Base-by-base conservation (phyloP, 2,888 invertebrate genomes). In the Lycophotia porphyrea region DNA sequence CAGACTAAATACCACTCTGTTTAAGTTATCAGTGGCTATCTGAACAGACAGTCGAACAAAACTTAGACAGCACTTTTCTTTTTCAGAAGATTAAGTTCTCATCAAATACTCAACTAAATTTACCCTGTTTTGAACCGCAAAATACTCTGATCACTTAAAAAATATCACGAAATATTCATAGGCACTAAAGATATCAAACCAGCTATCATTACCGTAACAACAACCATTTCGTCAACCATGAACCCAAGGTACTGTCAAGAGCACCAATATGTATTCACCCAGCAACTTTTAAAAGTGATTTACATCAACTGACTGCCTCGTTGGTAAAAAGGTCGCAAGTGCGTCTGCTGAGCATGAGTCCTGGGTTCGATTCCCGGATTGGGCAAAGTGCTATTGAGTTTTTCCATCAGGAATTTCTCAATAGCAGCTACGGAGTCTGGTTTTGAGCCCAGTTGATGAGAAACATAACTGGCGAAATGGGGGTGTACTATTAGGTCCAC, bases 141-240 rank as follows among this genome's bases (percentile, higher is more conserved):
- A 74, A 47, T 42, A 74, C 9, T 2, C 5, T 0, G 5, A 34
- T 78, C 58, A 44, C 42, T 65, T 69, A 60, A 69, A 78, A 76
- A 78, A 47, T 49, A 34, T 68, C 4, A 52, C 44, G 5, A 34
- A n/a, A 18, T 69, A 76, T 69, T 60, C 69, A 13, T 24, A 24
- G 15, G 1, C 18, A 49, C 55, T 67, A 27, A 78, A 67, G 21
- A 67, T 75, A 55, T 24, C 27, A 42, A 63, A 67, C 34, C 61
- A 1, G 15, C 18, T 24, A 66, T 66, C 27, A 64, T 55, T 64
- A 81, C 42, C 63, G n/a, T 49, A 60, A 44, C 42, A 60, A 42
- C n/a, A 74, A 42, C 15, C 42, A 47, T 67, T 31, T 71, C 15
- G n/a, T 69, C 55, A 71, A 58, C 66, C 71, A 63, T 84, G 68